Percentiles rank a stretch among this genome's conserved stretches.
Evolutionary conservation across 1,140 invertebrate species (phyloP).

Genomic region (Sycobia sp.): DNA sequence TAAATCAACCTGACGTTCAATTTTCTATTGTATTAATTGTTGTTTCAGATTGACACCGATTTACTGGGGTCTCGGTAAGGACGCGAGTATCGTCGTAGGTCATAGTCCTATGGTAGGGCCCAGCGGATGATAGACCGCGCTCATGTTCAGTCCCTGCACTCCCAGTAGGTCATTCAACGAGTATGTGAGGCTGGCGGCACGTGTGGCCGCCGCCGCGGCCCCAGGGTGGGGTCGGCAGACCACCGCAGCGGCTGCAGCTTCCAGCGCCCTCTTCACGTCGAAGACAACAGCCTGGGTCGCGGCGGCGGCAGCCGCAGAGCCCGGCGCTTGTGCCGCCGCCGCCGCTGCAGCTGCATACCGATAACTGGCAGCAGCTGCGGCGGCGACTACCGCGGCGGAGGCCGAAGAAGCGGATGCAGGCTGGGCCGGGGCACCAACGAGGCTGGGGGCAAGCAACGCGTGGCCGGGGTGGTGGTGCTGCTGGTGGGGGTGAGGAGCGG

Average conservation of each 20-base stretch:
- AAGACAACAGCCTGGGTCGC: conserved; percentile 60
- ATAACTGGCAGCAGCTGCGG: conserved; percentile 65
- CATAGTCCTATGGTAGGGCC: conserved; percentile 70
- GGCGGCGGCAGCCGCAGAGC: conserved; percentile 58
- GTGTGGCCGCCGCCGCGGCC: conserved; percentile 54
- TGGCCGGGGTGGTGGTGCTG: conserved; percentile 46
- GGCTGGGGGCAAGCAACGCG: conserved; percentile 61
- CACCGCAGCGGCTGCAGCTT: conserved; percentile 58
- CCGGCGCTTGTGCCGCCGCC: conserved; percentile 55
- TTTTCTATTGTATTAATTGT: too few relatives aligned
- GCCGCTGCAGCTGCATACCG: conserved; percentile 57
- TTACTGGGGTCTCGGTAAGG: conserved; percentile 65
- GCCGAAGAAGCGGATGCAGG: conserved; percentile 59
- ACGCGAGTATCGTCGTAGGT: conserved; percentile 66
- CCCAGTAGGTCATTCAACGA: conserved; percentile 72
- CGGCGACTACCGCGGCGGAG: conserved; percentile 61
- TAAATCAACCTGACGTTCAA: too few relatives aligned
- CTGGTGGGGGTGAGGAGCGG: conserved; percentile 62
- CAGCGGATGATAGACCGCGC: conserved; percentile 67
- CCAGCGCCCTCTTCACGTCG: conserved; percentile 61
- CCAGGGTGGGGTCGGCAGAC: conserved; percentile 58
- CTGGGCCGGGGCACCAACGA: conserved; percentile 58
- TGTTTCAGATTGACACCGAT: too few relatives aligned
- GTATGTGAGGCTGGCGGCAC: conserved; percentile 66
- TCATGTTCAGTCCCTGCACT: conserved; percentile 66